Evolutionary conservation across 2,888 invertebrate species (phyloP), one percentile per base, ranked within the genome.

Genomic region (Dynastes grantii): DNA sequence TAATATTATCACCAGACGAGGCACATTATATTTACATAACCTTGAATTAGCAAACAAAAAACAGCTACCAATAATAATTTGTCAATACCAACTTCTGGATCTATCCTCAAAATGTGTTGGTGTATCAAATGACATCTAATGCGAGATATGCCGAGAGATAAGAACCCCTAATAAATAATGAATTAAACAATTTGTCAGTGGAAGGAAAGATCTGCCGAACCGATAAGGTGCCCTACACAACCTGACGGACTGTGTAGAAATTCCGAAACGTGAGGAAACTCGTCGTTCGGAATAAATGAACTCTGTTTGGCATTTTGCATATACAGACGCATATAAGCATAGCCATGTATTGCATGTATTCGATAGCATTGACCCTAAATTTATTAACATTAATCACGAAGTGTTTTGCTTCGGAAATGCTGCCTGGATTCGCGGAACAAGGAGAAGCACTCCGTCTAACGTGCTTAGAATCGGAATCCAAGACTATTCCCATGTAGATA

Each of bases 351-450:
- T n/a, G 16, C 29, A 11, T 32, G 45, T 45, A 45, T 45, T 11
- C 29, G 58, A 40, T 61, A 77, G 67, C 77, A 77, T 77, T 77
- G 77, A 77, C 77, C 77, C 77, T 68, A 77, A 77, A 77, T 77
- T 45, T 55, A 58, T 67, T 68, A 77, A 77, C 77, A 77, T 77
- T 68, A 77, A 77, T 77, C 68, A 77, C 29, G 77, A 64, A 67
- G 53, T 55, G 53, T 68, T 76, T 64, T 27, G 64, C 76, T 63
- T 29, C 51, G 49, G 49, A 76, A 76, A 40, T 16, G 49, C 16
- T 63, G 27, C 32, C 29, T 29, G 63, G 22, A 32, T 32, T 40
- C 6, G 49, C 76, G 64, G 63, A 76, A 76, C 76, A 76, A 76
- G 76, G 76, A 63, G 76, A 58, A 16, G 22, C 27, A 13, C 11